Evolutionary conservation across 2,797 vertebrate species (phyloP).

Genomic region (Cyclura pinguis): DNA sequence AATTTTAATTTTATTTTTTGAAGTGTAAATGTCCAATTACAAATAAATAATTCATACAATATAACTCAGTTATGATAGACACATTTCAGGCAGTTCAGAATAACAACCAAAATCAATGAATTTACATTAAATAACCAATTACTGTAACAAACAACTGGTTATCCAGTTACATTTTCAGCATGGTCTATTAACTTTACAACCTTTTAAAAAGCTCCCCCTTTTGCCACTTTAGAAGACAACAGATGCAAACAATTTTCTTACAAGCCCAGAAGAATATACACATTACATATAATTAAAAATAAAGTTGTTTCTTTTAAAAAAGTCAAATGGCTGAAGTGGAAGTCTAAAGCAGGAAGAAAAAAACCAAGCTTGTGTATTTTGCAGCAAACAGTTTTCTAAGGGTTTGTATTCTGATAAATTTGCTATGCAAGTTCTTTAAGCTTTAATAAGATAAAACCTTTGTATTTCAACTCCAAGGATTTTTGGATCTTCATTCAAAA

Average conservation of each 20-base stretch:
- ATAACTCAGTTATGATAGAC: constrained; percentile 77
- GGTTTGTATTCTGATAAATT: constrained; percentile 15
- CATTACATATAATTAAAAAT: constrained; percentile 39
- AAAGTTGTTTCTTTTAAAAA: not conserved
- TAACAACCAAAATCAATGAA: constrained; percentile 70
- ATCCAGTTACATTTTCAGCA: constrained; percentile 39
- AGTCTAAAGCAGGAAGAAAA: constrained; percentile 55
- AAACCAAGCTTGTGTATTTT: constrained; percentile 46
- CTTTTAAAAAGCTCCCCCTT: constrained; percentile 45
- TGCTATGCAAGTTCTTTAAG: constrained; percentile 42
- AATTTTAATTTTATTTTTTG: constrained; percentile 74
- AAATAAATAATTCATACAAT: constrained; percentile 89
- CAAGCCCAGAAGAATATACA: constrained; percentile 46
- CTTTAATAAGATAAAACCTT: not conserved
- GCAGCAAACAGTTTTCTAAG: constrained; percentile 48
- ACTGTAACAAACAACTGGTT: constrained; percentile 67
- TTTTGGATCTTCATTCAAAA: constrained; percentile 34
- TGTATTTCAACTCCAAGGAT: not conserved
- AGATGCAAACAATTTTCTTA: constrained; percentile 43
- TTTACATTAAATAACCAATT: constrained; percentile 72
- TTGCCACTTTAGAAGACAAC: constrained; percentile 52
- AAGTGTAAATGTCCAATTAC: constrained; percentile 82
- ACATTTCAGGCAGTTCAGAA: constrained; percentile 69
- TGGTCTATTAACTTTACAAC: constrained; percentile 29
- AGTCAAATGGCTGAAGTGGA: constrained; percentile 24